Evolutionary conservation across 1,140 invertebrate genomes (phyloP).

Genomic region (Drosophila orena): DNA sequence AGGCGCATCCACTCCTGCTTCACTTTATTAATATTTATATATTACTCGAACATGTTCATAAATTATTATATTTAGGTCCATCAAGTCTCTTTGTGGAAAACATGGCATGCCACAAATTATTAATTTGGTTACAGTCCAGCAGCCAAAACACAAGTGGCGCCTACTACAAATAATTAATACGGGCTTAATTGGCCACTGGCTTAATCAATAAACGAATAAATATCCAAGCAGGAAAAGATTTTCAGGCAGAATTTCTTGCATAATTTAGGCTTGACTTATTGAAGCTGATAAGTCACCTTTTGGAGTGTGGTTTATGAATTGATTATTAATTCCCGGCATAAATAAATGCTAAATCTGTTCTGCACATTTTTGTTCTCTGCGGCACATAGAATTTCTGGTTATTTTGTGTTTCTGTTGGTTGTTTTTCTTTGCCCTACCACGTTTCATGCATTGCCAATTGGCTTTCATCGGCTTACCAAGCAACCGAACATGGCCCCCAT

Average conservation of each 20-base stretch:
- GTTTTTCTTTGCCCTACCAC: conserved; percentile 38
- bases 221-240: conserved; percentile 50
- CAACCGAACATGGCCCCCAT: conserved; percentile 35
- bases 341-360: conserved; percentile 6
- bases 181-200: conserved; percentile 31
- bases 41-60: conserved; percentile 28
- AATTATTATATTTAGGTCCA: conserved; percentile 27
- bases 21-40: conserved; percentile 47
- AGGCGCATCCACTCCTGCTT: conserved; percentile 1
- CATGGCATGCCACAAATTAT: conserved; percentile 47
- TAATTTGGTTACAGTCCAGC: conserved; percentile 52
- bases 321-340: conserved; percentile 37
- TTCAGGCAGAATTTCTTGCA: conserved; percentile 31
- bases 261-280: conserved; percentile 45
- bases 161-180: conserved; percentile 13
- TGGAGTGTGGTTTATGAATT: conserved; percentile 14
- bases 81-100: conserved; percentile 23
- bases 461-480: conserved; percentile 53
- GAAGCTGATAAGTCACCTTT: conserved; percentile 40
- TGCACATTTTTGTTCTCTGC: conserved; percentile 6
- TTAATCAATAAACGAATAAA: conserved; percentile 46
- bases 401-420: conserved; percentile 4
- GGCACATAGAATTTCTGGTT: conserved; percentile 28
- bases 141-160: conserved; percentile 46
- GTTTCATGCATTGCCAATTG: conserved; percentile 66